phyloP scores from a whole-genome alignment of 2,888 invertebrate species.

The Nipponacmea schrenckii region DNA sequence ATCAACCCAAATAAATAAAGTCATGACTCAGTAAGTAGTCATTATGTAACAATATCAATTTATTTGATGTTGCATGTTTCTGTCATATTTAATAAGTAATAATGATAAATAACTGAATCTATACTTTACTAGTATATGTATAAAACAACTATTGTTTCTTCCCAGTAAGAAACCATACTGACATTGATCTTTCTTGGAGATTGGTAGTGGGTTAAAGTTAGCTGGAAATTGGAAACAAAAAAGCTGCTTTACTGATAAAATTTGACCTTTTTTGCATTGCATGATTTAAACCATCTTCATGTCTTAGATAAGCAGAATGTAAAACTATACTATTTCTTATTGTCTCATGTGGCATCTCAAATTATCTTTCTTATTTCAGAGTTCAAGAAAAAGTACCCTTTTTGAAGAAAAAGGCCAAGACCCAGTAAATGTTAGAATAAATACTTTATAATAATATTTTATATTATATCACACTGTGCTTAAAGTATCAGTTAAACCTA shows the following conservation, averaged over 20 bases:
- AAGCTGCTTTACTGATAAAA: neutral
- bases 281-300: neutral
- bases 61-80: no score
- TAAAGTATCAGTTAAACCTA: neutral
- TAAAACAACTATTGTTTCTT: no score
- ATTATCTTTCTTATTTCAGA: constrained; percentile 40
- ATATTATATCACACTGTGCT: neutral
- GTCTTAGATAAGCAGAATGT: neutral
- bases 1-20: constrained; percentile 54
- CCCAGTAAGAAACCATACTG: no score
- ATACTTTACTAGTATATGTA: no score
- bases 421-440: constrained; percentile 37
- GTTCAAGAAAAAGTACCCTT: constrained; percentile 63
- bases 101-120: no score
- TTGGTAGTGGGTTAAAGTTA: no score
- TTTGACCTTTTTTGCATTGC: neutral
- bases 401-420: constrained; percentile 63
- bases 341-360: no score
- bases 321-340: no score
- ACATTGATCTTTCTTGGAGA: no score
- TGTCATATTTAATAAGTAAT: no score
- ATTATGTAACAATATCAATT: no score
- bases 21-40: constrained; percentile 60
- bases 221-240: no score
- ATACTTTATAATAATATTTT: neutral